Conservation (phyloP, 2,888 invertebrate species). For the Folsomia manolachei region DNA sequence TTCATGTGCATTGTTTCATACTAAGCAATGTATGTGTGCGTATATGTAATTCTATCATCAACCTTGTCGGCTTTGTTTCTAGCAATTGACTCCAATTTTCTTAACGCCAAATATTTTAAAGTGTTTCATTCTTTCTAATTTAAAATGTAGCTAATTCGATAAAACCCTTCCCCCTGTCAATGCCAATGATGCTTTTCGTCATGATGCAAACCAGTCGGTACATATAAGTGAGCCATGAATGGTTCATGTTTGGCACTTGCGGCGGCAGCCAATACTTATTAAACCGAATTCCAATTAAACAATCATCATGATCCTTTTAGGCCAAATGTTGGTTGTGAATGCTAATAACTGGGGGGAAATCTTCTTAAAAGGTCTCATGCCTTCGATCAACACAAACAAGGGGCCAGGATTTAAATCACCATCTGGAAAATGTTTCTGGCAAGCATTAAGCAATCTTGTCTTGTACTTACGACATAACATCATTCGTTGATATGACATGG, state of each 20-base stretch:
- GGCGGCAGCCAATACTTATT: constrained; percentile 5
- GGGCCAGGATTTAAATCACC: constrained; percentile 10
- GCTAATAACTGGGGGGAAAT: constrained; percentile 14
- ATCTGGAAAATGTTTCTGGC: constrained; percentile 30
- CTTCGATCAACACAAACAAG: constrained; percentile 24
- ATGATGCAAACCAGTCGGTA: background rate
- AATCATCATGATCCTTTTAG: constrained; percentile 36
- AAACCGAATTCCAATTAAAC: constrained; percentile 32
- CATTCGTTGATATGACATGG: no score
- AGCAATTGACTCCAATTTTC: background rate
- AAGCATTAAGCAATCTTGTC: constrained; percentile 24
- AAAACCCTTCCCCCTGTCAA: background rate
- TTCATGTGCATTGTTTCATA: background rate
- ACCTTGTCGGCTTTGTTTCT: background rate
- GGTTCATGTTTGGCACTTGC: background rate
- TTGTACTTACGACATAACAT: background rate
- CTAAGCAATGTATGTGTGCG: no score
- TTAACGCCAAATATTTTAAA: background rate
- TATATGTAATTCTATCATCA: constrained; percentile 1
- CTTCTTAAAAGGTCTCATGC: constrained; percentile 27
- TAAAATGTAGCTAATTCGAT: background rate
- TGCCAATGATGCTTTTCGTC: background rate
- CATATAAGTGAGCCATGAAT: background rate
- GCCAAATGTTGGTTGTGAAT: constrained; percentile 14
- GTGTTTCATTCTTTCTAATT: background rate